Conservation (phyloP, 35 echinoderm and acorn worm species). For the Apostichopus californicus region DNA sequence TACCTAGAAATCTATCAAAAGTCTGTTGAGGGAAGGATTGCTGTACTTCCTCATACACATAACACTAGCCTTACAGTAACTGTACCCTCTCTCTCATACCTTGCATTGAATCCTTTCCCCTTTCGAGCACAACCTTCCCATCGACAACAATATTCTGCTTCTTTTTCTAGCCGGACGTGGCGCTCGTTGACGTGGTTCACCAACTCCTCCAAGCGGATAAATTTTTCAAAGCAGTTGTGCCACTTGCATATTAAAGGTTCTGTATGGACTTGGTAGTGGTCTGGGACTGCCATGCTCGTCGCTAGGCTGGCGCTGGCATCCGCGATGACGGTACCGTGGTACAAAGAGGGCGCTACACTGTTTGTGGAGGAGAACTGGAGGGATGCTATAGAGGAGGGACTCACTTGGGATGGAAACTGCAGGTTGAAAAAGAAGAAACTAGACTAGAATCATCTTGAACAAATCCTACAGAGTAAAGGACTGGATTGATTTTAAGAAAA, state of each 20-base stretch:
- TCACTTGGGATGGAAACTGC: slow-evolving; percentile 47
- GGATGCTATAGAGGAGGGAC: slow-evolving; percentile 26
- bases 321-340: slow-evolving; percentile 40
- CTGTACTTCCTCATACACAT: too few species aligned
- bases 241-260: slow-evolving; percentile 79
- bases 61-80: too few species aligned
- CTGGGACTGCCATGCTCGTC: slow-evolving; percentile 1
- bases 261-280: background rate
- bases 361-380: slow-evolving; percentile 20
- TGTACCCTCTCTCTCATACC: slow-evolving; percentile 29
- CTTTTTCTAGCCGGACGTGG: slow-evolving; percentile 88
- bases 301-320: background rate
- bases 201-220: slow-evolving; percentile 73
- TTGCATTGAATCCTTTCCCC: slow-evolving; percentile 98
- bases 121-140: slow-evolving; percentile 93
- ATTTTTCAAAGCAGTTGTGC: slow-evolving; percentile 81
- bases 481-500: too few species aligned
- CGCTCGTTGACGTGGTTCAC: slow-evolving; percentile 91
- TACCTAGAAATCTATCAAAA: too few species aligned
- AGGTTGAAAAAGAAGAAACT: background rate
- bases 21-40: too few species aligned
- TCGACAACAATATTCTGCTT: slow-evolving; percentile 84
- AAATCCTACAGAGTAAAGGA: too few species aligned
- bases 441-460: too few species aligned
- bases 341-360: background rate